Evolutionary conservation across 2,113 vertebrate genomes (phyloP), one percentile per base, ranked within the genome.

Genomic region (Psittacara wagleri): DNA sequence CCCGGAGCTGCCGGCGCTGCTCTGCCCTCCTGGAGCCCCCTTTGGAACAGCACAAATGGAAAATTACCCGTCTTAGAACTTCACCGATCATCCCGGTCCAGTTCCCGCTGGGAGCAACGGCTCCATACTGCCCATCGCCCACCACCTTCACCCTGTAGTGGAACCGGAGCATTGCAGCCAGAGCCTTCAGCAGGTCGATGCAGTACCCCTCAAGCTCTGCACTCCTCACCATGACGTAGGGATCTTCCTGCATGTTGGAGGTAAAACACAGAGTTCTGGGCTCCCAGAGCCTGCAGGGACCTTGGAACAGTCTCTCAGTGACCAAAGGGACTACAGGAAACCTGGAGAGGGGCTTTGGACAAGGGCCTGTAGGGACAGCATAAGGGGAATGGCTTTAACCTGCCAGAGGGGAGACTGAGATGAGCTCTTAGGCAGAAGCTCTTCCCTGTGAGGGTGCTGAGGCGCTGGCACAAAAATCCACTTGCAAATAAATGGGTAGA

Each of bases 11-110:
- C 39, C 10, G 8, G 18, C 4, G 1, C n/a, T 7, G 54, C 3
- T 7, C n/a, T 17, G 55, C 17, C 55, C 83, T 76, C 17, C 35
- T 9, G 44, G 27, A 20, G 37, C 57, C 57, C 57, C 10, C 57
- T 59, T 15, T 35, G 57, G 57, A 59, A 5, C 22, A 35, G 57
- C 57, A 5, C 2, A 0, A 1, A 2, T 11, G 6, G 46, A 7
- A 9, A 78, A 91, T 98, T 78, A 99, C 99, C 98, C 97, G 96
- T 55, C 98, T 78, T n/a, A 98, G 48, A 19, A 99, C 35, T 64
- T 99, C 99, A 1, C 99, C 99, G 3, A 99, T 97, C 98, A 99
- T 98, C 7, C 99, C 99, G 0, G 44, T 96, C 99, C 99, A 99
- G 85, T 95, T 98, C 7, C 98, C 98, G 0, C 67, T 96, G 27